Evolutionary conservation across 2,113 vertebrate species (phyloP).

Genomic region (Myrmecophaga tridactyla): DNA sequence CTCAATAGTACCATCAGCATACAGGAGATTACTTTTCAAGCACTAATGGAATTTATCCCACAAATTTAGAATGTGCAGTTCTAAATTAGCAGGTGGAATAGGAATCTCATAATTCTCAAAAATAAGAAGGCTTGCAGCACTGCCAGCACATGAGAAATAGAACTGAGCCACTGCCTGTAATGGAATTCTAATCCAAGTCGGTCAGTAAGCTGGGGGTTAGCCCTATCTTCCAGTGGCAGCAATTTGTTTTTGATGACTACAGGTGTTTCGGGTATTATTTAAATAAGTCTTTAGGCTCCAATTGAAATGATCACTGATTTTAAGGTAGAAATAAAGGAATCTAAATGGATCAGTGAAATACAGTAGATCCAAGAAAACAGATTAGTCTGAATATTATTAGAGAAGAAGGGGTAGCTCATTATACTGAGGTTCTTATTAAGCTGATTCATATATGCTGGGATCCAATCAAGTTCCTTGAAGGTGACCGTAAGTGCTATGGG

Average conservation of each 20-base stretch:
- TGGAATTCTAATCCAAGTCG: background rate
- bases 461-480: background rate
- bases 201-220: background rate
- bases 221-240: background rate
- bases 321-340: background rate
- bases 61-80: background rate
- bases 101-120: background rate
- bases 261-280: conserved; percentile 22
- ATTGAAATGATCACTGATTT: background rate
- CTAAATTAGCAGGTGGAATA: conserved; percentile 20
- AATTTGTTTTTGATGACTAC: background rate
- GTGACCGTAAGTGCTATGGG: background rate
- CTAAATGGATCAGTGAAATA: background rate
- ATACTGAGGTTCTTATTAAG: conserved; percentile 4
- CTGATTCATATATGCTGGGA: background rate
- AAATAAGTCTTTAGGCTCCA: background rate
- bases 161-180: background rate
- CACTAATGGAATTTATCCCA: conserved; percentile 51
- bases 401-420: background rate
- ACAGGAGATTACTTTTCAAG: conserved; percentile 35
- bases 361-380: background rate
- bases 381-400: background rate
- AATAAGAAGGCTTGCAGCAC: background rate
- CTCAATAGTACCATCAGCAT: background rate
- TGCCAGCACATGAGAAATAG: background rate